Base-by-base conservation (phyloP, 2,888 invertebrate species). In the Eristalis tenax region DNA sequence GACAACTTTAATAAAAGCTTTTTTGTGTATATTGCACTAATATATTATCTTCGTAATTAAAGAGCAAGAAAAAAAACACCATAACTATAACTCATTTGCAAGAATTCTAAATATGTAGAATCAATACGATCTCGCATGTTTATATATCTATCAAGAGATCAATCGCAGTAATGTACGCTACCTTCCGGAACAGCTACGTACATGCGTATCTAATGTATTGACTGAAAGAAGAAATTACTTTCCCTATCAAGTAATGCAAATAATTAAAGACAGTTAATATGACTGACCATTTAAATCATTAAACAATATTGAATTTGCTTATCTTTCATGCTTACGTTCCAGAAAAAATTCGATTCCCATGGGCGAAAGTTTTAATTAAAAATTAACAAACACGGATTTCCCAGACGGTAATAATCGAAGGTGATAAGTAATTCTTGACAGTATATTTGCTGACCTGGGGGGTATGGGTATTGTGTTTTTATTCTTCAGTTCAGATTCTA, bases 351-450 rank as follows among this genome's bases (percentile, higher is more conserved):
- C 13, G 8, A 50, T 18, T 26, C 59, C 26, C 15, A 59, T 13
- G 26, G n/a, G 38, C 26, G 11, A n/a, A 8, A n/a, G 10, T 61
- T 61, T 35, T 74, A 64, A 74, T 74, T 65, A 74, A 65, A 74
- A 74, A 65, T 35, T 38, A 15, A 56, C 40, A 40, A 22, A 38
- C 26, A 15, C 35, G 74, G 50, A 35, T 23, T 74, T 74, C 18
- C 64, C 64, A 38, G 64, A 56, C 18, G 50, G 18, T 18, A 63
- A n/a, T 64, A n/a, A 23, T 5, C 56, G 2, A 35, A 23, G 15
- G 1, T 35, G 64, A 64, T 73, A 73, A 73, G 50, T 11, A 22
- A 22, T n/a, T 26, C 10, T 68, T 15, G 61, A 63, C 32, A 50
- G 43, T 35, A 28, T 22, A 61, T 61, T 69, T 66, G 13, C 1